phyloP scores from a whole-genome alignment of 1,140 invertebrate species.

The Anastrepha obliqua region DNA sequence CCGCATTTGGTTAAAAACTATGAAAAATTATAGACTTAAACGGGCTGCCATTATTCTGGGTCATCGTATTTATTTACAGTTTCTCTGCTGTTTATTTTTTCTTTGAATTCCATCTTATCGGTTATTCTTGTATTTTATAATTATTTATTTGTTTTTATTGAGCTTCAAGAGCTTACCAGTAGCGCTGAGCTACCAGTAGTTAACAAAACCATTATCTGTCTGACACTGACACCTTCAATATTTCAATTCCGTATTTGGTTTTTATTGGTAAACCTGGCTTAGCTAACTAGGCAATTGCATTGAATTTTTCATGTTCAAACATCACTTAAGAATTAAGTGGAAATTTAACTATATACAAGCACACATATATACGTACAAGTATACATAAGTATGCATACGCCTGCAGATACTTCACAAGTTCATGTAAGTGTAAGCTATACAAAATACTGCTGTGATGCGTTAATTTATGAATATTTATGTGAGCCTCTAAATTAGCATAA shows the following conservation, averaged over 20 bases:
- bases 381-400: not conserved
- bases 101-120: not conserved
- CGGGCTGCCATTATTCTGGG: not conserved
- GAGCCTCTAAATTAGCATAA: not conserved
- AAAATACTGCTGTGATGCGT: not conserved
- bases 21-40: not conserved
- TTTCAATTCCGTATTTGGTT: not conserved
- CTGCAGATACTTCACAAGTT: not conserved
- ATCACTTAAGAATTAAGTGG: not conserved
- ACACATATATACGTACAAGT: not conserved
- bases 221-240: conserved; percentile 22
- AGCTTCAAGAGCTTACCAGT: no score
- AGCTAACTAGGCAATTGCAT: no score
- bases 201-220: conserved; percentile 9
- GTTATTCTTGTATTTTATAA: no score
- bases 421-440: not conserved
- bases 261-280: not conserved
- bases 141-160: no score
- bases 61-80: not conserved
- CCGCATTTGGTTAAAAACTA: no score
- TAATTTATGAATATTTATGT: conserved; percentile 28
- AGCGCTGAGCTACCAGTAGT: not conserved
- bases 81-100: not conserved
- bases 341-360: not conserved
- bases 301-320: not conserved